phyloP scores from a whole-genome alignment of 2,888 invertebrate genomes.

The Nephrotoma appendiculata region DNA sequence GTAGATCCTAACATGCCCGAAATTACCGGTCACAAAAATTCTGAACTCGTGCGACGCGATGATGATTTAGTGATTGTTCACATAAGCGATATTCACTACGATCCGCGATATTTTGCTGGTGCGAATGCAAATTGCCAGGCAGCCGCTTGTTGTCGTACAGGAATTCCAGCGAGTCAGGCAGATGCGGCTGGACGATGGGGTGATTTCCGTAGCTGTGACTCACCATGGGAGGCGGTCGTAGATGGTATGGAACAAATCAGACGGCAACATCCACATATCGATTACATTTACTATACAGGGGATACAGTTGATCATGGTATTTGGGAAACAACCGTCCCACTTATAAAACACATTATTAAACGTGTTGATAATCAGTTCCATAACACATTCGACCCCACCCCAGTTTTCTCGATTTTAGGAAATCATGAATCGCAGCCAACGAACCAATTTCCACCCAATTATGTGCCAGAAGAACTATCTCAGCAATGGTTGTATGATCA shows the following conservation, averaged over 20 bases:
- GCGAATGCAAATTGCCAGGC: constrained; percentile 56
- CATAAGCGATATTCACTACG: constrained; percentile 53
- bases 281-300: constrained; percentile 68
- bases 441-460: constrained; percentile 51
- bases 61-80: constrained; percentile 21
- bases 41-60: constrained; percentile 7
- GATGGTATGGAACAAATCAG: constrained; percentile 48
- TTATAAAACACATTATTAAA: constrained; percentile 43
- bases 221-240: constrained; percentile 52
- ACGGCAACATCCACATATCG: constrained; percentile 40
- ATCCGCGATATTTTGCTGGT: constrained; percentile 52
- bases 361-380: constrained; percentile 38
- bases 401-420: constrained; percentile 55
- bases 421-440: constrained; percentile 77
- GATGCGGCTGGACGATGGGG: constrained; percentile 64
- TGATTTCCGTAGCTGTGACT: constrained; percentile 63
- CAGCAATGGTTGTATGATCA: constrained; percentile 65
- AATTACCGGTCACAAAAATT: constrained; percentile 8
- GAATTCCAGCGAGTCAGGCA: constrained; percentile 9
- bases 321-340: constrained; percentile 63
- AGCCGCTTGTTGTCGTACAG: constrained; percentile 57
- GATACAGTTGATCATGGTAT: constrained; percentile 75
- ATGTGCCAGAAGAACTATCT: constrained; percentile 36
- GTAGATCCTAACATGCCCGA: constrained; percentile 13
- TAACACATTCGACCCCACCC: constrained; percentile 42